Base-by-base conservation (phyloP, 2,797 vertebrate species). In the Myotis myotis region DNA sequence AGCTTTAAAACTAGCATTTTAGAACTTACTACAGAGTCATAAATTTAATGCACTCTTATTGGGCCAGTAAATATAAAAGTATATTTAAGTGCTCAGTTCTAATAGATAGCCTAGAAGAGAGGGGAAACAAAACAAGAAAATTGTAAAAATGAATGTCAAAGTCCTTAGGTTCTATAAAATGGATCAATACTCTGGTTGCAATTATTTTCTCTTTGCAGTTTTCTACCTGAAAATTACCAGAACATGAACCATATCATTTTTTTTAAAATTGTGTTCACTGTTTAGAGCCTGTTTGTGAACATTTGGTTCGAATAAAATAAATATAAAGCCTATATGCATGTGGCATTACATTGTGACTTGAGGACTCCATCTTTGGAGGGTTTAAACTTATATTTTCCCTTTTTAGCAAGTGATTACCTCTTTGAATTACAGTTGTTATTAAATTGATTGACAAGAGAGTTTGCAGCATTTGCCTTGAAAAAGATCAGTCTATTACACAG, bases 371-470 rank as follows among this genome's bases (percentile, higher is more conserved):
- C 81, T 97, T 91, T 82, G 62, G 86, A 62, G 13, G 22, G 68
- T 96, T 89, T 81, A 0, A 0, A 28, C 20, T 74, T 64, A 8
- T 57, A 38, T 95, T 96, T 94, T 71, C 9, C n/a, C 57, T 49
- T 55, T 71, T n/a, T 30, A 41, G 4, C 91, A 78, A 44, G 17
- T 96, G 87, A 70, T 55, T 82, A 41, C 68, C 95, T 95, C 97
- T 96, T 84, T 97, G 84, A 98, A 79, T 97, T 97, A 97, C 57
- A 86, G 89, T 93, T 95, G 92, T 97, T 98, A 97, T 96, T 98
- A 97, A 97, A 97, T 20, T 93, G 70, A 83, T 91, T 97, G 97
- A 97, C 95, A 98, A 95, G 93, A 96, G 22, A 96, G 82, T 93
- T 83, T 96, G 86, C 79, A 97, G 89, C n/a, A 70, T 95, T 97